Conservation (phyloP, 2,113 vertebrate species). For the Mirza zaza region DNA sequence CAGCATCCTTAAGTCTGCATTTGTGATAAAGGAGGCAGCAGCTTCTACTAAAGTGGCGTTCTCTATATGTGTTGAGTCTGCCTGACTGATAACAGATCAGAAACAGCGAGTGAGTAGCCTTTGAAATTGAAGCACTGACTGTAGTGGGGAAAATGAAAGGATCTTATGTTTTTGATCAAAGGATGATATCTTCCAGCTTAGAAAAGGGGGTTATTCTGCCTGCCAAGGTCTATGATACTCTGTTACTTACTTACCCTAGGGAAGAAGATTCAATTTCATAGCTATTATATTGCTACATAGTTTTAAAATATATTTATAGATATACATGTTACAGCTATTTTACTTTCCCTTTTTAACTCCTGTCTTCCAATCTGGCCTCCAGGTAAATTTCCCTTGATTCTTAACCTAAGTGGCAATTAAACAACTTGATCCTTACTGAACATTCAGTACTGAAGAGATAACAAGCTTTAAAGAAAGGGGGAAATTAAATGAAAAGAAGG, state of each 20-base stretch:
- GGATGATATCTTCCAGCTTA: slow-evolving; percentile 38
- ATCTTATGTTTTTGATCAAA: slow-evolving; percentile 61
- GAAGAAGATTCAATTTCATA: slow-evolving; percentile 56
- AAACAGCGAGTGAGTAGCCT: slow-evolving; percentile 54
- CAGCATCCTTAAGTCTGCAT: slow-evolving; percentile 57
- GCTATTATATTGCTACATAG: slow-evolving; percentile 40
- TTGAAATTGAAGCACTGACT: slow-evolving; percentile 66
- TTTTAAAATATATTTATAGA: slow-evolving; percentile 56
- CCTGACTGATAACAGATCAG: slow-evolving; percentile 65
- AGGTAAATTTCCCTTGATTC: slow-evolving; percentile 3
- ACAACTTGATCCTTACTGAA: slow-evolving; percentile 13
- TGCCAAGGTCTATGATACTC: slow-evolving; percentile 47
- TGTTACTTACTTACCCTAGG: slow-evolving; percentile 51
- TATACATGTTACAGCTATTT: background rate
- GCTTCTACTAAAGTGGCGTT: slow-evolving; percentile 57
- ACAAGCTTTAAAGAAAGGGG: background rate
- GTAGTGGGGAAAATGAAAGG: slow-evolving; percentile 50
- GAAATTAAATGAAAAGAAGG: background rate
- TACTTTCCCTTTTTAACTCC: slow-evolving; percentile 23
- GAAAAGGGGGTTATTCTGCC: slow-evolving; percentile 52
- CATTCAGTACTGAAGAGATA: background rate
- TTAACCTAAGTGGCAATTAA: slow-evolving; percentile 39
- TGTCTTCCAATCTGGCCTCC: background rate
- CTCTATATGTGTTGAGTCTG: slow-evolving; percentile 57
- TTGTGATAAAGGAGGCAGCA: slow-evolving; percentile 60